phyloP scores from a whole-genome alignment of 23 tunicate species.

The Clavelina lepadiformis region DNA sequence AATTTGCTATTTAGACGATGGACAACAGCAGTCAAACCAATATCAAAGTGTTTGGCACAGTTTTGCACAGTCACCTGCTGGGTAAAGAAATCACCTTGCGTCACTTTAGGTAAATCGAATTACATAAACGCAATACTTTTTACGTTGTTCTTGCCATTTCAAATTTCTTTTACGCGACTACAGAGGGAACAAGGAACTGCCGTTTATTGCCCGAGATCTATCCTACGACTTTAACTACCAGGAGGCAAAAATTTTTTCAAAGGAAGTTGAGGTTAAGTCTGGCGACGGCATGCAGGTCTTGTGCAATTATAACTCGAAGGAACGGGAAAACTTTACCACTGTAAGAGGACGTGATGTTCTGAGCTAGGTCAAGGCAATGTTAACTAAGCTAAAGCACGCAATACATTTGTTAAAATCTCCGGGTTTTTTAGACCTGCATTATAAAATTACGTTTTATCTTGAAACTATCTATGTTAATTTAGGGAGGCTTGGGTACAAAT shows the following conservation, averaged over 20 bases:
- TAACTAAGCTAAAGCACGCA: no score
- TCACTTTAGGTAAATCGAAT: background rate
- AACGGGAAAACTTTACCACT: background rate
- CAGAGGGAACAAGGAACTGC: background rate
- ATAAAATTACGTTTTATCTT: no score
- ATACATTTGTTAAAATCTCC: no score
- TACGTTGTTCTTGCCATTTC: no score
- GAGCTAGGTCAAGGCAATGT: no score
- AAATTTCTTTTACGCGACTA: no score
- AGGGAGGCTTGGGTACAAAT: no score
- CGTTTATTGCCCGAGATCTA: background rate
- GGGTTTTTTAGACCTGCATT: no score
- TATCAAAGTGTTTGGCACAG: constrained; percentile 1
- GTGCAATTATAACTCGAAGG: background rate
- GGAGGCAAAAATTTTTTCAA: background rate
- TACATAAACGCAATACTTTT: no score
- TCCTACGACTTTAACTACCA: no score
- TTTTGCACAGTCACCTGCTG: background rate
- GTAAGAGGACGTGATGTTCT: no score
- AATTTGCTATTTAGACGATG: constrained; percentile 3
- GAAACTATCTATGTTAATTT: no score
- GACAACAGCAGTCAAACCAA: background rate
- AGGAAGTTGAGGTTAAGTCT: background rate
- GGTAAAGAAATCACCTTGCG: background rate
- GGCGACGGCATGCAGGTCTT: background rate